Percentiles rank a stretch among this genome's conserved stretches.
These are phyloP conservation scores for Lasioglossum villosulum DNA, from an alignment of 2,888 invertebrate genomes.

Conservation along the genomic window DNA sequence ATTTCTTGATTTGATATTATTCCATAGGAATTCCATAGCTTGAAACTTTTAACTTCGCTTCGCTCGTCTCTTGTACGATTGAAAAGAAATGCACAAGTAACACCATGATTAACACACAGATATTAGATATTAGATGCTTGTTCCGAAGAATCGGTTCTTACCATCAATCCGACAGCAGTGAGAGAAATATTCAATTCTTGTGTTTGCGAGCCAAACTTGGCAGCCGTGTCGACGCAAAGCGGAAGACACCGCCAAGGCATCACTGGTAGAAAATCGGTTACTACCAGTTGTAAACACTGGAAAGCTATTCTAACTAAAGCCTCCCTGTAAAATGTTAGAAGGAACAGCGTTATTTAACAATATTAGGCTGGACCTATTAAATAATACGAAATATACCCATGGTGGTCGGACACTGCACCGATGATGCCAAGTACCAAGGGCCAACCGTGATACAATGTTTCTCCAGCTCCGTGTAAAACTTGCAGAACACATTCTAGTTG, in stretches of 20 bases:
- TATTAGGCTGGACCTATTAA: not conserved
- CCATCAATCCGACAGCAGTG: slow-evolving; percentile 98
- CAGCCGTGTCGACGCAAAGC: slow-evolving; percentile 95
- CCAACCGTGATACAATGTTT: slow-evolving; percentile 97
- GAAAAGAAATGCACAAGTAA: not conserved
- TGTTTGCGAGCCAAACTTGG: slow-evolving; percentile 97
- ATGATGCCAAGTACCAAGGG: slow-evolving; percentile 97
- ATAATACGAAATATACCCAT: slow-evolving; percentile 87
- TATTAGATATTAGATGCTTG: slow-evolving; percentile 3
- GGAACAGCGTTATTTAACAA: not conserved
- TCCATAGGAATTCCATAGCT: slow-evolving; percentile 36
- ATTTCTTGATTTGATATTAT: slow-evolving; percentile 33
- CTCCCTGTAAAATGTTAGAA: slow-evolving; percentile 87
- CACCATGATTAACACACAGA: not conserved
- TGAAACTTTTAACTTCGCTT: slow-evolving; percentile 30
- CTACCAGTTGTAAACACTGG: slow-evolving; percentile 97
- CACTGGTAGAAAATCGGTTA: slow-evolving; percentile 96
- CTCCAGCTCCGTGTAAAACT: slow-evolving; percentile 96
- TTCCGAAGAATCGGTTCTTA: slow-evolving; percentile 81
- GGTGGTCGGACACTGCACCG: slow-evolving; percentile 97
- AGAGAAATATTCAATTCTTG: slow-evolving; percentile 98
- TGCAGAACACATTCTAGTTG: slow-evolving; percentile 98
- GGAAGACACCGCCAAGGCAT: slow-evolving; percentile 97
- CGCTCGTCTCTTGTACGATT: slow-evolving; percentile 1
- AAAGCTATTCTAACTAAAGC: slow-evolving; percentile 96